A percentile compares a stretch with the other conserved stretches of the same genome.
Conservation (phyloP, 2,113 vertebrate genomes). For the Marmota monax region DNA sequence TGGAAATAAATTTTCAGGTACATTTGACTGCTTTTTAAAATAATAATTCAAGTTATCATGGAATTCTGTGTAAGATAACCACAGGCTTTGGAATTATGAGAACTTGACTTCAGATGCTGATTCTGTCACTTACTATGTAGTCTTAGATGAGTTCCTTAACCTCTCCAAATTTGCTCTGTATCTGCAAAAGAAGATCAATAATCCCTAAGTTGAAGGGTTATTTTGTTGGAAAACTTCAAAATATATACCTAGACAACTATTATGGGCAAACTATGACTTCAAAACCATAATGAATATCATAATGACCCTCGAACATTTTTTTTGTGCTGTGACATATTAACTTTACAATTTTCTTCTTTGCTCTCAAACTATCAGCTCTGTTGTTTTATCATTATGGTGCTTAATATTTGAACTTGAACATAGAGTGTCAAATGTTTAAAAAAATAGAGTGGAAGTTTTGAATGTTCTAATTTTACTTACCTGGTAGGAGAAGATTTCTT, state of each 20-base stretch:
- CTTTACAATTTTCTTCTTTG: not conserved
- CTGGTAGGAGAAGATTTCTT: constrained; percentile 97
- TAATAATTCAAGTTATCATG: no score
- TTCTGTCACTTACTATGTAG: no score
- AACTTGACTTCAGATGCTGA: no score
- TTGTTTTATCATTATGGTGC: not conserved
- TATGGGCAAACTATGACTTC: not conserved
- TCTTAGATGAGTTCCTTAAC: not conserved
- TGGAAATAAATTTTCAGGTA: no score
- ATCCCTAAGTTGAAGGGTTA: not conserved
- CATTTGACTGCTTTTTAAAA: no score
- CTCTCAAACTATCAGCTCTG: not conserved
- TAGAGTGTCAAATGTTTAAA: not conserved
- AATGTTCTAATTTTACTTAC: constrained; percentile 89
- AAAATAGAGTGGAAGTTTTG: constrained; percentile 66
- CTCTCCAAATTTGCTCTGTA: not conserved
- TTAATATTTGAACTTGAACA: not conserved
- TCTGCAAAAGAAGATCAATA: not conserved
- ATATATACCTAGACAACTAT: not conserved
- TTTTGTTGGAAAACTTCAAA: constrained; percentile 1
- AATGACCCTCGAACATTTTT: not conserved
- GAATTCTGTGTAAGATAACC: no score
- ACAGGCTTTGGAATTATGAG: no score
- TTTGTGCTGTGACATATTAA: not conserved
- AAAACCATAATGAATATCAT: not conserved